phyloP scores from a whole-genome alignment of 1,140 invertebrate species.

The Lordiphosa mommai region DNA sequence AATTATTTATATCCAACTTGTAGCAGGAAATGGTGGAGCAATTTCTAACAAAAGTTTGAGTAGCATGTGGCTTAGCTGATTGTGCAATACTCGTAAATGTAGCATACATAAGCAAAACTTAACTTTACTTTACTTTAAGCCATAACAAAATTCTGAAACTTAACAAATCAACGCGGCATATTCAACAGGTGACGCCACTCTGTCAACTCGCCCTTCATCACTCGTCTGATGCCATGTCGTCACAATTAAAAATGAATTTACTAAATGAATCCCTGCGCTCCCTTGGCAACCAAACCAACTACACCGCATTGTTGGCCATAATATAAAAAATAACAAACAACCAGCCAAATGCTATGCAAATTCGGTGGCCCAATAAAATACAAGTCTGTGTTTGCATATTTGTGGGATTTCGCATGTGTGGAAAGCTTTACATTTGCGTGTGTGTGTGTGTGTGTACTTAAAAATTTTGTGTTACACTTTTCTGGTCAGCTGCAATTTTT shows the following conservation, averaged over 20 bases:
- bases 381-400: background rate
- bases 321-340: background rate
- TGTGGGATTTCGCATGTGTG: background rate
- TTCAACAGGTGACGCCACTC: too few relatives aligned
- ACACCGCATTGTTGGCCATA: constrained; percentile 1
- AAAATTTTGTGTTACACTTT: background rate
- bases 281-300: background rate
- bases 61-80: too few relatives aligned
- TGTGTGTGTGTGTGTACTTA: background rate
- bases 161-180: too few relatives aligned
- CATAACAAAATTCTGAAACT: background rate
- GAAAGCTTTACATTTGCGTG: background rate
- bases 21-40: too few relatives aligned
- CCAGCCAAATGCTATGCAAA: constrained; percentile 2
- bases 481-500: background rate
- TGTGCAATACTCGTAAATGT: too few relatives aligned
- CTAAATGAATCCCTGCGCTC: background rate
- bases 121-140: too few relatives aligned
- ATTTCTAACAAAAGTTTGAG: too few relatives aligned
- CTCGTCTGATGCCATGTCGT: too few relatives aligned
- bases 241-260: background rate
- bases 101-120: too few relatives aligned
- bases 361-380: background rate
- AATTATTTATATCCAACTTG: background rate
- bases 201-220: too few relatives aligned